Conservation (phyloP, 2,113 vertebrate species). For the Phainopepla nitens region DNA sequence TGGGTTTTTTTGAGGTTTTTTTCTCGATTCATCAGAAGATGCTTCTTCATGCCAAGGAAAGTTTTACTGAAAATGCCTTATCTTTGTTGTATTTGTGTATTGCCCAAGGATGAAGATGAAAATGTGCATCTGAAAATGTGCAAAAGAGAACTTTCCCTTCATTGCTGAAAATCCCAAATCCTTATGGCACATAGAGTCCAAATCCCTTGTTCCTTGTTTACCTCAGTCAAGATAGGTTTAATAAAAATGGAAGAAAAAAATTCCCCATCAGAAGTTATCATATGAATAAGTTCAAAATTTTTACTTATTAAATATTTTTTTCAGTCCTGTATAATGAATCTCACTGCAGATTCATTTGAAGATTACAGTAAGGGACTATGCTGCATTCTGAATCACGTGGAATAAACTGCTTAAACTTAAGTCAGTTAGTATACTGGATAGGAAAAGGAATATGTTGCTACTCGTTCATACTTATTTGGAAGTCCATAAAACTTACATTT, state of each 20-base stretch:
- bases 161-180: not conserved
- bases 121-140: not conserved
- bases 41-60: not conserved
- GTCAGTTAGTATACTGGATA: not conserved
- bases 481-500: not conserved
- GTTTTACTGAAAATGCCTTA: not conserved
- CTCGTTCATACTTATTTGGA: not conserved
- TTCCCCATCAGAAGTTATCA: not conserved
- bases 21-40: not conserved
- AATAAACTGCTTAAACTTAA: not conserved
- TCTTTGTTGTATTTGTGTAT: not conserved
- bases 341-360: not conserved
- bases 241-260: not conserved
- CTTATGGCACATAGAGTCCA: not conserved
- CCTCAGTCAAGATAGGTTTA: not conserved
- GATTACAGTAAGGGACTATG: not conserved
- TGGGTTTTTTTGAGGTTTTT: not conserved
- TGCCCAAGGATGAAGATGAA: accelerated
- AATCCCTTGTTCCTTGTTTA: not conserved
- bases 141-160: not conserved
- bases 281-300: not conserved
- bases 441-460: not conserved
- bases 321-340: not conserved
- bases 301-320: not conserved
- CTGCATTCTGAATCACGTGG: not conserved